These are phyloP conservation scores for Scleropages formosus DNA, from an alignment of 2,797 vertebrate genomes.

Conservation along the genomic window DNA sequence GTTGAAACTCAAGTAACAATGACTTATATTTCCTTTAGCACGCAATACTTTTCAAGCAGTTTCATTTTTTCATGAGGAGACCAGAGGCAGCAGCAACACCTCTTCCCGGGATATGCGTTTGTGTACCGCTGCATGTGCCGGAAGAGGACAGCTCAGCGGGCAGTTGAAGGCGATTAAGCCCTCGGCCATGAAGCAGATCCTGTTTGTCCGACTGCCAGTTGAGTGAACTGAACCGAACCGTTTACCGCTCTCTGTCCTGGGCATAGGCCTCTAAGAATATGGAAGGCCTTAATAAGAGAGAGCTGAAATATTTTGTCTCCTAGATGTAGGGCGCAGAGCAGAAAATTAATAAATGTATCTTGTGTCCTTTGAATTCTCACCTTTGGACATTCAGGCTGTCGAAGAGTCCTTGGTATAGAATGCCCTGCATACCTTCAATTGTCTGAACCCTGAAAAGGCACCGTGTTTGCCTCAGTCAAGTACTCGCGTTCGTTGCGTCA, in stretches of 20 bases:
- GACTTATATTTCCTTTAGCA: slow-evolving; percentile 14
- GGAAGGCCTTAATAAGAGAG: slow-evolving; percentile 53
- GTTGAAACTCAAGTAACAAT: slow-evolving; percentile 2
- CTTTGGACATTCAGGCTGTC: background rate
- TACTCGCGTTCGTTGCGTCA: slow-evolving; percentile 9
- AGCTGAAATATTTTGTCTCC: slow-evolving; percentile 44
- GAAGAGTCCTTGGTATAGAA: slow-evolving; percentile 28
- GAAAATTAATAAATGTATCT: slow-evolving; percentile 32
- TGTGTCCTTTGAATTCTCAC: slow-evolving; percentile 25
- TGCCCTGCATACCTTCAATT: slow-evolving; percentile 33
- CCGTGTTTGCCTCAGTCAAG: slow-evolving; percentile 31
- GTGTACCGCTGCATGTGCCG: slow-evolving; percentile 58
- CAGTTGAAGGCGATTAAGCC: slow-evolving; percentile 37
- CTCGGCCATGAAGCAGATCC: slow-evolving; percentile 40
- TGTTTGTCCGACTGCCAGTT: slow-evolving; percentile 48
- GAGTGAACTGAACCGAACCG: slow-evolving; percentile 51
- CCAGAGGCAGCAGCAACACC: background rate
- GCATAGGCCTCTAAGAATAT: slow-evolving; percentile 49
- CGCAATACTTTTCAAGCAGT: background rate
- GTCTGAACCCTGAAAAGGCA: slow-evolving; percentile 35
- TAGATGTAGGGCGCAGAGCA: slow-evolving; percentile 25
- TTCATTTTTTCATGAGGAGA: background rate
- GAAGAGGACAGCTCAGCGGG: slow-evolving; percentile 46
- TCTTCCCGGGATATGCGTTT: background rate
- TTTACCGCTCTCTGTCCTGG: slow-evolving; percentile 38